Evolutionary conservation across 2,113 vertebrate species (phyloP), one percentile per base, ranked within the genome.

Genomic region (Acanthisitta chloris): DNA sequence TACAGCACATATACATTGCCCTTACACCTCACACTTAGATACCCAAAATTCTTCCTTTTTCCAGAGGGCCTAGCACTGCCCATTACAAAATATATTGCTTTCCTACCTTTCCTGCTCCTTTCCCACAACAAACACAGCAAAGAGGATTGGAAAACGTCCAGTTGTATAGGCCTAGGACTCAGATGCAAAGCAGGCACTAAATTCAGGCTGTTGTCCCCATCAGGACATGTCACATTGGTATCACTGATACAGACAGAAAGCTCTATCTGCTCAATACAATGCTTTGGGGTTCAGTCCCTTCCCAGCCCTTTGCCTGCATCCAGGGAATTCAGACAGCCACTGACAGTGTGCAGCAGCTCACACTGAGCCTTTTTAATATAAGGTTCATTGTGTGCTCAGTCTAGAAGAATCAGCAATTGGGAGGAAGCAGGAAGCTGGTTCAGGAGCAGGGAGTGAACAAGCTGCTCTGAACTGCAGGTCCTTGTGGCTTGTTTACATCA

Each of bases 391-490:
- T 12, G 40, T 16, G 40, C 24, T 26, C 52, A 7, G 86, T 8
- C 65, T 20, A 18, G n/a, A 9, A 55, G 33, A 71, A 62, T 1
- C 55, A 34, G 61, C 17, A 1, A 36, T 2, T 3, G 28, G 1
- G 20, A 61, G 86, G 70, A 70, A 62, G 77, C 58, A 51, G 31
- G 76, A 15, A 8, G 8, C 54, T 0, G 33, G 70, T 5, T 29
- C 14, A 12, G 81, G 57, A 67, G 6, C 52, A 25, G 65, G 36
- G 55, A 48, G 29, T 4, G 45, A 72, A 42, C 7, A 2, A 45
- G 51, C 38, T 49, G 80, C 87, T 67, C 73, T 2, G 42, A 45
- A 33, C 46, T 14, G 81, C 48, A 20, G 26, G 16, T n/a, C 43
- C 89, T 1, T 66, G 5, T 5, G 18, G 67, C 20, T 13, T 34